Evolutionary conservation across 2,888 invertebrate genomes (phyloP), one percentile per base, ranked within the genome.

Genomic region (Noctua fimbriata): DNA sequence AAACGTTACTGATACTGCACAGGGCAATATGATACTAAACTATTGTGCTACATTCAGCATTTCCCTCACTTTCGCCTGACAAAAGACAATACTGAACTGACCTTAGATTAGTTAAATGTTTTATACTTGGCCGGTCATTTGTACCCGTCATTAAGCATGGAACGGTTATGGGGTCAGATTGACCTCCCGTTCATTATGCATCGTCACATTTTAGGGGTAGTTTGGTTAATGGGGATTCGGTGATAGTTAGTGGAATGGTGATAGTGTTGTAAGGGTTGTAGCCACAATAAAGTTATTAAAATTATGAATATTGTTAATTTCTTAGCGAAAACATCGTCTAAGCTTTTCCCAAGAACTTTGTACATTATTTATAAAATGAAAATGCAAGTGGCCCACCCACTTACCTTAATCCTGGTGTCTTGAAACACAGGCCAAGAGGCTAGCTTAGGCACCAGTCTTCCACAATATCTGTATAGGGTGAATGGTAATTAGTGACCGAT

Each of bases 41-140:
- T n/a, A n/a, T n/a, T n/a, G n/a, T n/a, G n/a, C n/a, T n/a, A n/a
- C n/a, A n/a, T n/a, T n/a, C n/a, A n/a, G n/a, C n/a, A n/a, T n/a
- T n/a, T 36, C 5, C 44, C 60, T 60, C 86, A 86, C 84, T 89
- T 89, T 90, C 81, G 88, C 85, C 87, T 89, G 87, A 89, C 89
- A 86, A 88, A 90, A 92, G 92, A 92, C 92, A 94, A 93, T 91
- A 91, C 12, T 84, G 91, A 90, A 91, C 67, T 86, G 92, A 90
- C 93, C 93, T 92, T 90, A 93, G 93, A 95, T 95, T 94, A 95
- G 95, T 93, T 94, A 92, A 95, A 96, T 94, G 95, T 94, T 95
- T 95, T 94, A 94, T 92, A 93, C 91, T 92, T 90, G 91, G 91
- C 84, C 92, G 93, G 93, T 90, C 93, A 92, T 92, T 94, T 91